Conservation (phyloP, 2,888 invertebrate genomes). For the Xestia rhomboidea region DNA sequence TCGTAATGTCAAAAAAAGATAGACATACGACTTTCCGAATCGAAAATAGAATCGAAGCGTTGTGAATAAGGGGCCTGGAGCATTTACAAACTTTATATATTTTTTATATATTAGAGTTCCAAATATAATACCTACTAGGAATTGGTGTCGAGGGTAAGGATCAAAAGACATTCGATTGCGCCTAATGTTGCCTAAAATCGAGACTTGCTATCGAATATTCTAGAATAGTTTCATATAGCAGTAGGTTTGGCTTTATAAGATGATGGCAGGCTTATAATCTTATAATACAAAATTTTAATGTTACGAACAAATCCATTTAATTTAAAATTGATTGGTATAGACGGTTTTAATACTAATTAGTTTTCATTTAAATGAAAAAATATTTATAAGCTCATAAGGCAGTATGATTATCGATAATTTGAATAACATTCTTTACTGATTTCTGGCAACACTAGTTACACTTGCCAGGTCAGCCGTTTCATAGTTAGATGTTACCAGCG, state of each 20-base stretch:
- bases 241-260: slow-evolving; percentile 30
- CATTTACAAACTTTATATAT: background rate
- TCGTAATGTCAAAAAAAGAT: no score
- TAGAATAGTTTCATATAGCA: slow-evolving; percentile 30
- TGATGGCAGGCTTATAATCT: slow-evolving; percentile 36
- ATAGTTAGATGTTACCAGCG: slow-evolving; percentile 63
- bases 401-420: slow-evolving; percentile 47
- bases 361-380: slow-evolving; percentile 43
- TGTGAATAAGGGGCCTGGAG: background rate
- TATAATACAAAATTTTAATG: slow-evolving; percentile 29
- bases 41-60: no score
- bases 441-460: slow-evolving; percentile 63
- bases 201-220: slow-evolving; percentile 28
- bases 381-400: slow-evolving; percentile 56
- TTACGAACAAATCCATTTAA: slow-evolving; percentile 22
- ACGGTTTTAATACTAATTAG: slow-evolving; percentile 44
- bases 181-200: slow-evolving; percentile 61
- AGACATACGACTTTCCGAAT: no score
- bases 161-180: slow-evolving; percentile 27
- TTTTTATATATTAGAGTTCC: slow-evolving; percentile 4
- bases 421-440: slow-evolving; percentile 40
- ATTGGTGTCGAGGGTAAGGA: slow-evolving; percentile 18
- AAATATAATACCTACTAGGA: slow-evolving; percentile 18
- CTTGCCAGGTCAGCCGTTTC: slow-evolving; percentile 45
- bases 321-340: slow-evolving; percentile 30